Evolutionary conservation across 2,888 invertebrate species (phyloP).

Genomic region (Mesoligia furuncula): DNA sequence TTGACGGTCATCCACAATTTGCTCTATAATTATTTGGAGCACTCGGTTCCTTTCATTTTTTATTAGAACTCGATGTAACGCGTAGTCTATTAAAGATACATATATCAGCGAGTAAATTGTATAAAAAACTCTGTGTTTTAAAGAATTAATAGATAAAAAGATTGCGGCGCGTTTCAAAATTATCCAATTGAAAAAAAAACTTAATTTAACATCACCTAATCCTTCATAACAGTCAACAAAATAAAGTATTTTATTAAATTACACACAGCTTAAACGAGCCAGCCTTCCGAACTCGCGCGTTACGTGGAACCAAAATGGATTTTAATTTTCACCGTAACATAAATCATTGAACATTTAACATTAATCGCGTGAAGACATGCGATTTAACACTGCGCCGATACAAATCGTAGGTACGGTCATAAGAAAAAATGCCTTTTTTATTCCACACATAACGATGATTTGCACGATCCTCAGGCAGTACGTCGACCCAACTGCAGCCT

Average conservation of each 20-base stretch:
- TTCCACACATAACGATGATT: constrained; percentile 75
- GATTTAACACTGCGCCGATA: constrained; percentile 74
- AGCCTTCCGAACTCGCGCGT: constrained; percentile 61
- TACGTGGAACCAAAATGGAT: constrained; percentile 64
- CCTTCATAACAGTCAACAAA: constrained; percentile 16
- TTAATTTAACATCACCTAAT: constrained; percentile 10
- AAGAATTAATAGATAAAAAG: not conserved
- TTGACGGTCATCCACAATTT: constrained; percentile 41
- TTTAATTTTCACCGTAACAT: constrained; percentile 67
- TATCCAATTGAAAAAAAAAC: not conserved
- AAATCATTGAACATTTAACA: constrained; percentile 74
- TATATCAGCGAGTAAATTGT: not conserved
- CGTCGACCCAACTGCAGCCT: constrained; percentile 81
- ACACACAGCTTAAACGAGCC: constrained; percentile 38
- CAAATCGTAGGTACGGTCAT: constrained; percentile 70
- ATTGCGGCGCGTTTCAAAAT: not conserved
- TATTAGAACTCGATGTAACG: constrained; percentile 8
- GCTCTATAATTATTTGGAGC: constrained; percentile 60
- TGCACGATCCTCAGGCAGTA: constrained; percentile 78
- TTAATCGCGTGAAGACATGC: constrained; percentile 76
- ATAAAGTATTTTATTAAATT: constrained; percentile 41
- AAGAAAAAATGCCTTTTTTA: constrained; percentile 70
- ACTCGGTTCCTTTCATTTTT: constrained; percentile 42
- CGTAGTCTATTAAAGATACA: constrained; percentile 10
- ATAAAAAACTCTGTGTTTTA: not conserved